These are phyloP conservation scores for Torymus tubicola DNA, from an alignment of 2,888 invertebrate species.

Conservation along the genomic window DNA sequence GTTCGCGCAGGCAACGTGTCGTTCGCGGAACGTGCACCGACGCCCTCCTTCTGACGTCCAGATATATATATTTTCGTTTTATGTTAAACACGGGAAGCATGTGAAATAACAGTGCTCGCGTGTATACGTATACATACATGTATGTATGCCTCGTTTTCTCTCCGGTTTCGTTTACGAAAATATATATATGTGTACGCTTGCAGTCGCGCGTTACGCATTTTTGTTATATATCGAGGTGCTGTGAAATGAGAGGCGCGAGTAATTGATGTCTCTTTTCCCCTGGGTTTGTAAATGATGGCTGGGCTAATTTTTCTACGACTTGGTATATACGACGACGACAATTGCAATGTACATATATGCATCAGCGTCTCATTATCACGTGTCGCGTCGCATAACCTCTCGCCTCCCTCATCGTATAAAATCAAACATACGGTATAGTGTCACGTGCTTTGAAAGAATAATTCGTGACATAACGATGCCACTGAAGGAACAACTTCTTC, in stretches of 20 bases:
- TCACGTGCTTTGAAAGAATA: constrained; percentile 6
- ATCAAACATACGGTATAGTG: too few relatives aligned
- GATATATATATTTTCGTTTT: constrained; percentile 32
- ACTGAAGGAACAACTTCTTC: too few relatives aligned
- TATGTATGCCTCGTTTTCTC: not conserved
- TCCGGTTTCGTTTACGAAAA: not conserved
- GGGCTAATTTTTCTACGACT: not conserved
- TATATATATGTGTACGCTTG: not conserved
- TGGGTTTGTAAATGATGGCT: too few relatives aligned
- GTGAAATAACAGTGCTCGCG: not conserved
- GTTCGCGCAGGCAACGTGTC: not conserved
- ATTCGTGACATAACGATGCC: not conserved
- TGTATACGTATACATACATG: too few relatives aligned
- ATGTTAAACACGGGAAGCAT: not conserved
- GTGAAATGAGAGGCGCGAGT: not conserved
- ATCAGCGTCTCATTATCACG: not conserved
- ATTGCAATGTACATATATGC: not conserved
- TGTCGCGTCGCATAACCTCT: not conserved
- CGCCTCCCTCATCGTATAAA: too few relatives aligned
- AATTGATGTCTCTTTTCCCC: not conserved
- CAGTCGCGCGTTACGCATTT: not conserved
- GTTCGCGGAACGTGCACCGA: constrained; percentile 9
- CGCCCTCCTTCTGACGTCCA: not conserved
- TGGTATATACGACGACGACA: not conserved
- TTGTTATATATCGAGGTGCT: not conserved